A percentile compares a stretch with the other conserved stretches of the same genome.
Evolutionary conservation across 2,888 invertebrate species (phyloP).

Genomic region (Amaurobius ferox): DNA sequence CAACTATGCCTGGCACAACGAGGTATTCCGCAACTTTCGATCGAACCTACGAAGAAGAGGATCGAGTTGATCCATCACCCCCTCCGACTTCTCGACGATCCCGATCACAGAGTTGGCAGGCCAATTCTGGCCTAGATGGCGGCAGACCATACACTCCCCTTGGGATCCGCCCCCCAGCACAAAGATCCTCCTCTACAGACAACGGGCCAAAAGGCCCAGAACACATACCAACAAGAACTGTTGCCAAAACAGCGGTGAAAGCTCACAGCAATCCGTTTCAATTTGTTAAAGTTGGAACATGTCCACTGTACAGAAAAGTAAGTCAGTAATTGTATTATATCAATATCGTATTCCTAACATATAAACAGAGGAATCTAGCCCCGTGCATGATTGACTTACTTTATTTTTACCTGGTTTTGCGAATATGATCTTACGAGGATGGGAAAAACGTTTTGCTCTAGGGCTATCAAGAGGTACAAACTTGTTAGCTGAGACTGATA

Average conservation of each 20-base stretch:
- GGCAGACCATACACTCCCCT: conserved; percentile 32
- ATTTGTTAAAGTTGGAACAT: conserved; percentile 92
- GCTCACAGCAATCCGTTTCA: conserved; percentile 91
- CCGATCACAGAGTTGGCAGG: conserved; percentile 57
- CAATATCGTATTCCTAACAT: too few species aligned
- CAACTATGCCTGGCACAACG: conserved; percentile 73
- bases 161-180: conserved; percentile 36
- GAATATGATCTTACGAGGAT: too few species aligned
- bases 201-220: conserved; percentile 73
- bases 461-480: too few species aligned
- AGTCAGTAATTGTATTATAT: too few species aligned
- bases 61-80: neutral
- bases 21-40: conserved; percentile 73
- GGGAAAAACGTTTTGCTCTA: too few species aligned
- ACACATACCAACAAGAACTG: conserved; percentile 80
- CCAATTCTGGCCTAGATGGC: conserved; percentile 26
- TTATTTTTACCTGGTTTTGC: too few species aligned
- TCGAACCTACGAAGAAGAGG: conserved; percentile 72
- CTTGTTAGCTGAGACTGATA: too few species aligned
- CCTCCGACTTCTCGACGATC: conserved; percentile 34
- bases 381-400: too few species aligned
- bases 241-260: conserved; percentile 85
- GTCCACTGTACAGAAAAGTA: conserved; percentile 85
- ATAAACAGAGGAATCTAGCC: too few species aligned
- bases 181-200: conserved; percentile 71